These are phyloP conservation scores for Budorcas taxicolor DNA, from an alignment of 2,113 vertebrate genomes.

Conservation along the genomic window DNA sequence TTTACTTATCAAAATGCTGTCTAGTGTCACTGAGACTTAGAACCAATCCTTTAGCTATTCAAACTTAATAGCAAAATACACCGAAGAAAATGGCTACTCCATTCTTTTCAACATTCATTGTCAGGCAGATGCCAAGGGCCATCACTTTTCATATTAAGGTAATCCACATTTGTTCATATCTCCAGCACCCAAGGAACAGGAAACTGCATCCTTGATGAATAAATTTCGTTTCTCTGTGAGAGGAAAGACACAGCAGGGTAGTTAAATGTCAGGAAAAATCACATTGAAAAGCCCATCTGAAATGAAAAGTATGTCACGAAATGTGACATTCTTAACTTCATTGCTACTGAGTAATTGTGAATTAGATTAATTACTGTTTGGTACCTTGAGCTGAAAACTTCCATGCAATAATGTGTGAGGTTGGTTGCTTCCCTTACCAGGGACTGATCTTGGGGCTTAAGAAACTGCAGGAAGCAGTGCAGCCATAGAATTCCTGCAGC, in stretches of 20 bases:
- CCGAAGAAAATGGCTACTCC: slow-evolving; percentile 63
- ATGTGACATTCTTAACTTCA: slow-evolving; percentile 60
- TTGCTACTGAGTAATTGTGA: slow-evolving; percentile 25
- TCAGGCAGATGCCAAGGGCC: slow-evolving; percentile 52
- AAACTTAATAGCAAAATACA: slow-evolving; percentile 68
- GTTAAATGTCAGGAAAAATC: slow-evolving; percentile 61
- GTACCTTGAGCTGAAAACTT: slow-evolving; percentile 51
- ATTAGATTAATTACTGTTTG: slow-evolving; percentile 69
- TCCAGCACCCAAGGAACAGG: slow-evolving; percentile 41
- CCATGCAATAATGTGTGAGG: slow-evolving; percentile 48
- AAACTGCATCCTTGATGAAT: slow-evolving; percentile 60
- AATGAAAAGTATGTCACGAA: slow-evolving; percentile 56
- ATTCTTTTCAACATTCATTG: slow-evolving; percentile 57
- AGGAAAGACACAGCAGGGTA: slow-evolving; percentile 32
- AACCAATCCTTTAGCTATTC: slow-evolving; percentile 55
- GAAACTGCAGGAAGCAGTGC: slow-evolving; percentile 52
- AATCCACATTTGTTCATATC: slow-evolving; percentile 65
- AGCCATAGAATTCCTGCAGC: neutral
- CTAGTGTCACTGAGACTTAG: slow-evolving; percentile 63
- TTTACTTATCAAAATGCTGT: slow-evolving; percentile 57
- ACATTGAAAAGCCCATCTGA: slow-evolving; percentile 59
- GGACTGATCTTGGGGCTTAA: slow-evolving; percentile 44
- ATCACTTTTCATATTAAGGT: slow-evolving; percentile 70
- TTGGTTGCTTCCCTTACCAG: slow-evolving; percentile 36
- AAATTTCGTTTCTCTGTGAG: slow-evolving; percentile 60